Percentiles rank a stretch among this genome's conserved stretches.
These are phyloP conservation scores for Pseudomugil gertrudae DNA, from an alignment of 2,797 vertebrate species.

Conservation along the genomic window DNA sequence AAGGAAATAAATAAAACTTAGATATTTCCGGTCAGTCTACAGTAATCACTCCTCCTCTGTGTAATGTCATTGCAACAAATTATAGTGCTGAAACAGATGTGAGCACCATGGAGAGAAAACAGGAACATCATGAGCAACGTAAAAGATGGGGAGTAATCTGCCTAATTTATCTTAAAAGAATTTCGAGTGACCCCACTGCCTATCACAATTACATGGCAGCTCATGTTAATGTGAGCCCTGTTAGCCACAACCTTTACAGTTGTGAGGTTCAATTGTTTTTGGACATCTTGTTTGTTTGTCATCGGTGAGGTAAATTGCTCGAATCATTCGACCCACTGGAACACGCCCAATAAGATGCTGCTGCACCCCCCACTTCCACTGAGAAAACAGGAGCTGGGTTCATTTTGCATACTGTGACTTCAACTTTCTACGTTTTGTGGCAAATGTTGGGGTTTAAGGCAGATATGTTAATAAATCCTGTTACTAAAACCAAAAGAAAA, in stretches of 20 bases:
- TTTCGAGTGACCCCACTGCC: neutral
- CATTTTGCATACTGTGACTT: neutral
- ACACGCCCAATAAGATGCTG: neutral
- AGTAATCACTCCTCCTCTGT: conserved; percentile 15
- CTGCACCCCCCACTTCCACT: too few species aligned
- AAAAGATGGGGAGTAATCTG: too few species aligned
- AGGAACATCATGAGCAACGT: neutral
- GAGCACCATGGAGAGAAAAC: conserved; percentile 25
- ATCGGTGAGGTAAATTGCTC: neutral
- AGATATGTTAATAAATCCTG: conserved; percentile 3
- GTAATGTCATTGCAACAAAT: conserved; percentile 9
- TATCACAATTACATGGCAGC: neutral
- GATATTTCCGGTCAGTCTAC: conserved; percentile 20
- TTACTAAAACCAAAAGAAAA: conserved; percentile 2
- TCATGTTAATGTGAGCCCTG: neutral
- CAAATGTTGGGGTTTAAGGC: neutral
- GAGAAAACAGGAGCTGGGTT: neutral
- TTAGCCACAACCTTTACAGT: neutral
- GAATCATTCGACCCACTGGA: conserved; percentile 1
- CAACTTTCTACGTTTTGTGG: neutral
- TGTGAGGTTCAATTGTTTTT: neutral
- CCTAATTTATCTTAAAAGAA: neutral
- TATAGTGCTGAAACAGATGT: conserved; percentile 10
- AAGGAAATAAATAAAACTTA: conserved; percentile 69
- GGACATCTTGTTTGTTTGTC: neutral